Conservation (phyloP, 1,140 invertebrate genomes). For the Caenorhabditis tropicalis region DNA sequence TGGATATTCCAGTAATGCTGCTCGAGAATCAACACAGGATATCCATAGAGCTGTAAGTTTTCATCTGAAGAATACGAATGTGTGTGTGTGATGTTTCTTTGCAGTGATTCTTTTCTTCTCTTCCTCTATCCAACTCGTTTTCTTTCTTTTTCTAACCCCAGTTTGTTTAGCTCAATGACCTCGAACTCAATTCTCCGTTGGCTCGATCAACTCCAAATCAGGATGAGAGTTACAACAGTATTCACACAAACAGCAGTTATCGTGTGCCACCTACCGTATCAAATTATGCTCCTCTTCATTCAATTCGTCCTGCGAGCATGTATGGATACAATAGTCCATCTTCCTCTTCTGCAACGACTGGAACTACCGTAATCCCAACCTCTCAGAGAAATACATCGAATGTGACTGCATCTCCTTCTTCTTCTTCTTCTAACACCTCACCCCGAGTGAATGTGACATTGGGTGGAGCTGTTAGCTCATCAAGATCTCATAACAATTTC, state of each 20-base stretch:
- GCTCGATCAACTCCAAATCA: constrained; percentile 1
- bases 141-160: background rate
- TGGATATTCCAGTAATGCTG: constrained; percentile 21
- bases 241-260: background rate
- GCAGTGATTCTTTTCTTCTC: background rate
- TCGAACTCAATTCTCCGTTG: constrained; percentile 13
- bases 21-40: constrained; percentile 12
- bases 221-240: background rate
- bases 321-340: constrained; percentile 2
- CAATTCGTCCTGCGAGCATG: constrained; percentile 12
- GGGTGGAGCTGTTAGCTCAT: constrained; percentile 19
- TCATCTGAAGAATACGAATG: no score
- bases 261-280: constrained; percentile 14
- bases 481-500: constrained; percentile 16
- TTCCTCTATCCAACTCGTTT: background rate
- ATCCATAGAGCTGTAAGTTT: constrained; percentile 18
- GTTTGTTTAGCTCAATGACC: constrained; percentile 26
- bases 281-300: constrained; percentile 30
- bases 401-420: background rate
- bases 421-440: background rate
- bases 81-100: background rate
- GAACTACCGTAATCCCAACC: constrained; percentile 24
- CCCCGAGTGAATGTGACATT: constrained; percentile 32
- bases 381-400: background rate
- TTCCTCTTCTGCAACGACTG: background rate